These are phyloP conservation scores for Cnemophilus loriae DNA, from an alignment of 2,113 vertebrate genomes.

Conservation along the genomic window DNA sequence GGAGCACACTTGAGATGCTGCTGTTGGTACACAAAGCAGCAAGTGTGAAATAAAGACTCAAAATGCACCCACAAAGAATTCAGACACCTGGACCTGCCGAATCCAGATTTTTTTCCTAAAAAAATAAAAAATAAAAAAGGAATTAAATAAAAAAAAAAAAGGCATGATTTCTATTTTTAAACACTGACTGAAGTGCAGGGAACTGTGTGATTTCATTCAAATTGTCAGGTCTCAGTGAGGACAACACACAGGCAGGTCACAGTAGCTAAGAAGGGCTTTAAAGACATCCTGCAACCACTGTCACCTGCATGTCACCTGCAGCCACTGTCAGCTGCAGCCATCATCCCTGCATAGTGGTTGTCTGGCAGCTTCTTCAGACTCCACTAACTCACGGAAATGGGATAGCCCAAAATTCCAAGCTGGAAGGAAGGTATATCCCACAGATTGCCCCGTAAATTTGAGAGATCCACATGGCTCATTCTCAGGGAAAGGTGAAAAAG, in stretches of 20 bases:
- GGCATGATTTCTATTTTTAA: neutral
- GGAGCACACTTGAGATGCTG: neutral
- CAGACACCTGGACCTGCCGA: neutral
- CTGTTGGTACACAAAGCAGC: neutral
- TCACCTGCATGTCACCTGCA: no score
- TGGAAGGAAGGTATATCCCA: neutral
- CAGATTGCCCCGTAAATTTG: neutral
- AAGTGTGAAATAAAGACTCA: neutral
- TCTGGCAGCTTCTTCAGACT: neutral
- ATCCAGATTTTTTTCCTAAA: neutral
- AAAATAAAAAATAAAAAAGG: no score
- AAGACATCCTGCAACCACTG: neutral
- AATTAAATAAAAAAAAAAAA: no score
- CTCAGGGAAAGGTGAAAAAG: neutral
- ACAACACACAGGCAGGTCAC: neutral
- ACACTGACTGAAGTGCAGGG: neutral
- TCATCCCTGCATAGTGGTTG: neutral
- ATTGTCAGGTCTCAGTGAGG: neutral
- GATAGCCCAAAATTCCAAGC: no score
- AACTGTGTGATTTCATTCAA: neutral
- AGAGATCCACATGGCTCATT: neutral
- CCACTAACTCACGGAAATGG: no score
- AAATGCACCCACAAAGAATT: neutral
- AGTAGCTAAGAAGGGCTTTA: neutral
- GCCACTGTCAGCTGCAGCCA: neutral